phyloP scores from a whole-genome alignment of 2,797 vertebrate genomes.

The Sitta carolinensis region DNA sequence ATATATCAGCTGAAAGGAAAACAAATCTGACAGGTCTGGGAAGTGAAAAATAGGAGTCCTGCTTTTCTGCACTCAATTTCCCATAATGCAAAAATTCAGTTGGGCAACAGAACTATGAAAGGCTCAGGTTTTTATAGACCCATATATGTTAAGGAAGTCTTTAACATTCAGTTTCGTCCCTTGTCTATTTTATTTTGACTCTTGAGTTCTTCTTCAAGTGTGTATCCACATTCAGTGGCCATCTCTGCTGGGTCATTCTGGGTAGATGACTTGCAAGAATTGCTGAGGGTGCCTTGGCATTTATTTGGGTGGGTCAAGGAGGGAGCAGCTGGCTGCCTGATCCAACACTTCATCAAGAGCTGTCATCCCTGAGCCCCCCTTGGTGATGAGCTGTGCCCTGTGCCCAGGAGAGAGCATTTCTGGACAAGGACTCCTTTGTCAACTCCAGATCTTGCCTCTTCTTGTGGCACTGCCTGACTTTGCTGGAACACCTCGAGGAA shows the following conservation, averaged over 20 bases:
- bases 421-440: neutral
- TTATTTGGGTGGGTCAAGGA: neutral
- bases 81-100: neutral
- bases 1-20: neutral
- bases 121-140: neutral
- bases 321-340: neutral
- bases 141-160: neutral
- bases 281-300: neutral
- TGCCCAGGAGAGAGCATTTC: rapidly evolving
- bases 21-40: neutral
- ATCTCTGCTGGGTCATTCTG: neutral
- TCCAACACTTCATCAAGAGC: neutral
- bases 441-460: neutral
- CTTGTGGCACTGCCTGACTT: neutral
- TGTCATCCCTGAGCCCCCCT: neutral
- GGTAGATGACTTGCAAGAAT: neutral
- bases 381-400: rapidly evolving
- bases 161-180: neutral
- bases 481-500: neutral
- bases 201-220: neutral
- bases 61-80: neutral
- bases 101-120: neutral
- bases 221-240: neutral
- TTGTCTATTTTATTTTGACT: neutral
- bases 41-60: neutral